A percentile compares a stretch with the other conserved stretches of the same genome.
Conservation (phyloP, 1,140 invertebrate genomes). For the Caerostris extrusa region DNA sequence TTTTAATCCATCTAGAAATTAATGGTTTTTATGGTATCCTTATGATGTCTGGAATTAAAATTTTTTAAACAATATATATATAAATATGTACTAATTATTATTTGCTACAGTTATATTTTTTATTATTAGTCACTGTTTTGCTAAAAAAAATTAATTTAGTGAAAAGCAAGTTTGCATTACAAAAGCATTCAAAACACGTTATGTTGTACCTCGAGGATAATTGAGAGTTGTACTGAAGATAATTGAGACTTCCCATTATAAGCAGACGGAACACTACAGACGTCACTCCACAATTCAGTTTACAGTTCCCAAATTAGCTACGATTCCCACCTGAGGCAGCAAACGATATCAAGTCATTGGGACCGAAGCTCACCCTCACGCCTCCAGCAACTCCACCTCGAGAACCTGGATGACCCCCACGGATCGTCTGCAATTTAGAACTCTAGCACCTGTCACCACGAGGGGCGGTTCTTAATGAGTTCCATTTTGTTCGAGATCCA, state of each 20-base stretch:
- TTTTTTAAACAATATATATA: too few relatives aligned
- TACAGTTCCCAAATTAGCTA: background rate
- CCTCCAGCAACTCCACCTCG: background rate
- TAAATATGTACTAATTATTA: too few relatives aligned
- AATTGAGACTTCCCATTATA: background rate
- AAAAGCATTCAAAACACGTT: too few relatives aligned
- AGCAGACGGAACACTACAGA: background rate
- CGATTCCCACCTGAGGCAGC: background rate
- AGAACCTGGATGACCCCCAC: background rate
- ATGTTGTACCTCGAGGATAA: too few relatives aligned
- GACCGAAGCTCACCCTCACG: background rate
- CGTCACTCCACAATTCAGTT: background rate
- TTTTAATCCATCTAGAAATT: too few relatives aligned
- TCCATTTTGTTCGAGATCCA: constrained; percentile 2
- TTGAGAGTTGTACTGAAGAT: background rate
- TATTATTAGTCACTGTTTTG: too few relatives aligned
- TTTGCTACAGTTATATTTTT: too few relatives aligned
- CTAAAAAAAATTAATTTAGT: too few relatives aligned
- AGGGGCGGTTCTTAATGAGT: background rate
- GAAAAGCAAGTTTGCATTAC: too few relatives aligned
- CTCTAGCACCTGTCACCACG: constrained; percentile 9
- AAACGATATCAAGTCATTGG: background rate
- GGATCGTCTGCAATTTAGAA: constrained; percentile 10
- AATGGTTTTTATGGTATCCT: too few relatives aligned
- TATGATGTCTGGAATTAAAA: too few relatives aligned